These are phyloP conservation scores for Gallinago jamesoni DNA, from an alignment of 2,113 vertebrate species.

Conservation along the genomic window DNA sequence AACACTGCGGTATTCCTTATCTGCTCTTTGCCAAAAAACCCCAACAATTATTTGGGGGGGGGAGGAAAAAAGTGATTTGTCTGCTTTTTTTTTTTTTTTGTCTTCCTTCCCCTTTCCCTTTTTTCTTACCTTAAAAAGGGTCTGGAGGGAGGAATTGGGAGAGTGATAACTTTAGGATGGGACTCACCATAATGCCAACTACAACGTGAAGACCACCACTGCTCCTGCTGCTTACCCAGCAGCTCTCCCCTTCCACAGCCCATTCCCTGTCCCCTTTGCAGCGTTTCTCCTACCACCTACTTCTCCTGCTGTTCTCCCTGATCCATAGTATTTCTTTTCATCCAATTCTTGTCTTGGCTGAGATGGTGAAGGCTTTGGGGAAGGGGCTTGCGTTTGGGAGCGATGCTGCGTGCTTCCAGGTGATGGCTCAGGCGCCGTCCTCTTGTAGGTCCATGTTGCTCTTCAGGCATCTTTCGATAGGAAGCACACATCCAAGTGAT, in stretches of 20 bases:
- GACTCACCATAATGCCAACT: background rate
- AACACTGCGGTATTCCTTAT: constrained; percentile 27
- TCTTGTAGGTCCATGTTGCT: background rate
- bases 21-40: background rate
- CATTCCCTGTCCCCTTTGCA: background rate
- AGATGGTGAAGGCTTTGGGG: background rate
- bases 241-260: background rate
- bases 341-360: background rate
- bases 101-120: rapidly evolving
- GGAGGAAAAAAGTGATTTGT: background rate
- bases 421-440: background rate
- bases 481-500: background rate
- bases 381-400: background rate
- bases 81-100: background rate
- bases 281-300: background rate
- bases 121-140: background rate
- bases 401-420: background rate
- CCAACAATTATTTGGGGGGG: background rate
- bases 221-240: background rate
- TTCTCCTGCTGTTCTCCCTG: background rate
- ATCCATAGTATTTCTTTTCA: background rate
- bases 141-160: background rate
- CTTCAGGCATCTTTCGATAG: background rate
- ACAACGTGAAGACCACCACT: background rate
- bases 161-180: background rate